Base-by-base conservation (phyloP, 2,888 invertebrate genomes). In the Heliconius ismenius region DNA sequence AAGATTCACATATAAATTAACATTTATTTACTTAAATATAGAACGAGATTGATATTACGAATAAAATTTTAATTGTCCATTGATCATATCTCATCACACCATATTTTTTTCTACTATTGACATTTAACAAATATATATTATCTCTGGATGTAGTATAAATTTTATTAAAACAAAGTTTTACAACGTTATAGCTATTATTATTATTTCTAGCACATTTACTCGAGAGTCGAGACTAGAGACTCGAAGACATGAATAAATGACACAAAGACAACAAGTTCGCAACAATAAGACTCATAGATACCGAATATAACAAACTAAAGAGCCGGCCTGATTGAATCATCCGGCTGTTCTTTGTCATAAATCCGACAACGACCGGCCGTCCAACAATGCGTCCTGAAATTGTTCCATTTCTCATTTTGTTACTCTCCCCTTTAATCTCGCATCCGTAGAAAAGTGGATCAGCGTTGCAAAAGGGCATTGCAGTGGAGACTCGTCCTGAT, bases 391-490 rank as follows among this genome's bases (percentile, higher is more conserved):
- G 91, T 90, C 89, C 92, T 91, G 92, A 93, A 93, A 93, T 93
- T 92, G 93, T 92, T 93, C 89, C 92, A 93, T 93, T 93, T 93
- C 93, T 93, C 93, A 93, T 93, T 94, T 94, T 94, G 93, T 91
- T 93, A 92, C 91, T 89, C 90, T 91, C 92, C 92, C 92, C 92
- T 93, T 93, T 93, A 94, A 93, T 93, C 93, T 93, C 90, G 92
- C 91, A 92, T 91, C 92, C 93, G 91, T 92, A 93, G 89, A 90
- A 93, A 94, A 93, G 92, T 93, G 91, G 92, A 93, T 93, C 92
- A 93, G 88, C 89, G 89, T 88, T 92, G 92, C 91, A 91, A 93
- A 92, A 91, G 91, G 91, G 90, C 92, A 92, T 89, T 90, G 92
- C 92, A 88, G 90, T 89, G 91, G 91, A 89, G 90, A 89, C 89